Evolutionary conservation across 2,113 vertebrate genomes (phyloP).

Genomic region (Tinamus guttatus): DNA sequence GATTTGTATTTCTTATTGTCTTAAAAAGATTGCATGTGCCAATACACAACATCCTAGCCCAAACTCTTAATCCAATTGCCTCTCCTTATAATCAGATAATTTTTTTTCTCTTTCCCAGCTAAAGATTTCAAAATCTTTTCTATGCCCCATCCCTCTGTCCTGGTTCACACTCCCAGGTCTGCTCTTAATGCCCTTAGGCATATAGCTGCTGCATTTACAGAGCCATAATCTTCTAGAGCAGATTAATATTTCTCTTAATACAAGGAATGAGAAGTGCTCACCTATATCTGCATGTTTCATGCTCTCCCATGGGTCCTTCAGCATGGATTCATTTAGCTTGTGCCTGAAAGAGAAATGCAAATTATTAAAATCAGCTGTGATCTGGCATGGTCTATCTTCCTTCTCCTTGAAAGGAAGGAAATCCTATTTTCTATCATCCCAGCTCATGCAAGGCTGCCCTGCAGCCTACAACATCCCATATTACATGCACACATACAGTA

Average conservation of each 20-base stretch:
- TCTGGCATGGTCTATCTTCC: too few relatives aligned
- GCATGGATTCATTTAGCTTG: conserved; percentile 86
- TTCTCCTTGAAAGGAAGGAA: accelerated
- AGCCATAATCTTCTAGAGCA: not conserved
- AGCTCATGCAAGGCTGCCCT: not conserved
- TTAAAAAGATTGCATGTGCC: accelerated
- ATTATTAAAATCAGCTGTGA: not conserved
- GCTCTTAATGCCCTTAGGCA: not conserved
- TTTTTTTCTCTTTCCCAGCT: not conserved
- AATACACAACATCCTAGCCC: not conserved
- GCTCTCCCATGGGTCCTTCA: conserved; percentile 88
- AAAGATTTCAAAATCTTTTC: not conserved
- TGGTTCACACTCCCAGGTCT: accelerated
- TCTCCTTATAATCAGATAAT: not conserved
- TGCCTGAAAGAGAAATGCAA: conserved; percentile 79
- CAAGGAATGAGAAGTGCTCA: conserved; percentile 53
- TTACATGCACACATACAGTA: accelerated
- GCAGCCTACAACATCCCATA: accelerated
- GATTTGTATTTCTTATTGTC: accelerated
- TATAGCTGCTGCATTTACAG: not conserved
- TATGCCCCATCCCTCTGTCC: not conserved
- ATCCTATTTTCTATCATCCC: not conserved
- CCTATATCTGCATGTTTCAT: conserved; percentile 89
- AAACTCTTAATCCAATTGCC: not conserved
- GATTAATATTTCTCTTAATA: not conserved